Evolutionary conservation across 2,797 vertebrate species (phyloP).

Genomic region (Astyanax mexicanus): DNA sequence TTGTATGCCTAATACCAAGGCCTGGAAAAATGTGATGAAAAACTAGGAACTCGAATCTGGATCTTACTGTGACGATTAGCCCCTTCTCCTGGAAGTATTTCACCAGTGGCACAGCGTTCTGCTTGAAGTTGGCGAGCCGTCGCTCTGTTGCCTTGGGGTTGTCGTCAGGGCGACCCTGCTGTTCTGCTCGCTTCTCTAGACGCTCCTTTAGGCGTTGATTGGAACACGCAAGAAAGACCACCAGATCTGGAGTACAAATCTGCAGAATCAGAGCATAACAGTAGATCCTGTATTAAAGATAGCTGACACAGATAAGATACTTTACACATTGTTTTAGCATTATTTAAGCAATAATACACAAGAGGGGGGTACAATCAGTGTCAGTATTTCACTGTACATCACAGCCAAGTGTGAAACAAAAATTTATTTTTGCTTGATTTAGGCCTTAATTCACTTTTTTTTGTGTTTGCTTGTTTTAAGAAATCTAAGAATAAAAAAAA

Average conservation of each 20-base stretch:
- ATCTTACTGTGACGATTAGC: slow-evolving; percentile 91
- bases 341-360: no score
- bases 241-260: slow-evolving; percentile 97
- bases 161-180: slow-evolving; percentile 97
- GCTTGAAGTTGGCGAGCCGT: slow-evolving; percentile 94
- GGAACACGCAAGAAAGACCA: slow-evolving; percentile 93
- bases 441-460: no score
- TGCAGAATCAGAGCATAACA: slow-evolving; percentile 57
- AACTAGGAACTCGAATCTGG: background rate
- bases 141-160: slow-evolving; percentile 97
- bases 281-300: background rate
- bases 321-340: background rate
- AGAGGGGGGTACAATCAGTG: no score
- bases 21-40: no score
- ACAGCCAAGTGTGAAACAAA: no score
- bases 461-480: no score
- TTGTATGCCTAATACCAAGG: no score
- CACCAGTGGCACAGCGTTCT: slow-evolving; percentile 92
- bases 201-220: slow-evolving; percentile 94
- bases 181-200: slow-evolving; percentile 90
- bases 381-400: no score
- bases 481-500: no score
- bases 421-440: no score
- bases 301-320: background rate
- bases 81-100: slow-evolving; percentile 98